Conservation (phyloP, 2,113 vertebrate genomes). For the Piaya cayana region DNA sequence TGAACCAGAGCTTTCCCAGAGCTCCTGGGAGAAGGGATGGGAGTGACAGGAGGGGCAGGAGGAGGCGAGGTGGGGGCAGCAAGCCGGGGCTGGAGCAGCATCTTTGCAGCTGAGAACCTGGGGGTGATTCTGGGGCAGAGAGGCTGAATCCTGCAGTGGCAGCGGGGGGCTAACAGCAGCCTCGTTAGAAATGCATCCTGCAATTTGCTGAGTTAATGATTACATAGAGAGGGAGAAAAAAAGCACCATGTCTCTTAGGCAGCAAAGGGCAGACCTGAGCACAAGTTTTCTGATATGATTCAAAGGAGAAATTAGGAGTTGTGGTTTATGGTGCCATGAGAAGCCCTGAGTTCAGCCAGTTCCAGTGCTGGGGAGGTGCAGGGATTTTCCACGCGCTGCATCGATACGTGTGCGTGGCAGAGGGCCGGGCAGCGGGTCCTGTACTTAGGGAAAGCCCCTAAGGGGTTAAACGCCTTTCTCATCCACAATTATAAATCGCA, state of each 20-base stretch:
- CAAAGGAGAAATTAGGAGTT: neutral
- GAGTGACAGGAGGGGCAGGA: neutral
- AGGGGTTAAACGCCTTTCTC: constrained; percentile 16
- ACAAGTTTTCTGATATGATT: neutral
- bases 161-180: neutral
- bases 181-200: neutral
- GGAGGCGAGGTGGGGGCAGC: neutral
- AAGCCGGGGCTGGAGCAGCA: neutral
- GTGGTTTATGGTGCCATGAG: accelerated
- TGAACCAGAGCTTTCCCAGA: no score
- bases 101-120: neutral
- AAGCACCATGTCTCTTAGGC: accelerated
- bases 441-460: neutral
- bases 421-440: accelerated
- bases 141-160: neutral
- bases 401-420: accelerated
- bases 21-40: neutral
- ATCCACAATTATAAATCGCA: neutral
- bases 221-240: accelerated
- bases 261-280: neutral
- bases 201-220: neutral
- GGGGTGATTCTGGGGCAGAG: neutral
- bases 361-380: accelerated
- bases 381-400: accelerated
- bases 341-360: accelerated